phyloP scores from a whole-genome alignment of 2,113 vertebrate species.

The Alectura lathami region DNA sequence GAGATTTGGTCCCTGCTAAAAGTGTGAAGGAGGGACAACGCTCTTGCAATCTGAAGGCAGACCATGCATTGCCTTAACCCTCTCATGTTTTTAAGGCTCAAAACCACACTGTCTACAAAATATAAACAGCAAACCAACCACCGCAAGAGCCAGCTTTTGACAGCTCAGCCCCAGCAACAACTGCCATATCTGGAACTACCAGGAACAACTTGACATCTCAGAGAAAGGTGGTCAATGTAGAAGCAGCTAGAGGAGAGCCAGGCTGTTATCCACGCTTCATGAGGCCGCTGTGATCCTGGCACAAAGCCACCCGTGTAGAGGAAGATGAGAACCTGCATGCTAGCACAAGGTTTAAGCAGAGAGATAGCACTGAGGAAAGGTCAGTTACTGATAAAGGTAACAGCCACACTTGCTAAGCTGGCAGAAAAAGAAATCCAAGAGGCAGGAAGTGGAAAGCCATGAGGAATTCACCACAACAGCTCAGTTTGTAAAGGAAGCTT shows the following conservation, averaged over 20 bases:
- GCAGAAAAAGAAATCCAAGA: constrained; percentile 39
- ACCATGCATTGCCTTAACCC: not conserved
- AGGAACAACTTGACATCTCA: not conserved
- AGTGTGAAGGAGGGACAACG: not conserved
- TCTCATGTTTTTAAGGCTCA: not conserved
- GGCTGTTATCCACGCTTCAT: not conserved
- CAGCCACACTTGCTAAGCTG: not conserved
- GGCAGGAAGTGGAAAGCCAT: not conserved
- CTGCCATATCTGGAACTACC: not conserved
- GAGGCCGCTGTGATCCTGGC: not conserved
- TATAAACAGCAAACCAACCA: not conserved
- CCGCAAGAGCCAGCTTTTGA: not conserved
- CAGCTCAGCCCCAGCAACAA: not conserved
- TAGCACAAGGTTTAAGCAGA: not conserved
- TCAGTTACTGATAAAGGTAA: not conserved
- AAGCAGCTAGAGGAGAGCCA: not conserved
- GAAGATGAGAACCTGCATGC: not conserved
- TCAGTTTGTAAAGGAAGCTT: not conserved
- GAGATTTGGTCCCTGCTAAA: not conserved
- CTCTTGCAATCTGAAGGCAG: not conserved
- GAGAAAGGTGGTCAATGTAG: not conserved
- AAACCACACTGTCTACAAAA: not conserved
- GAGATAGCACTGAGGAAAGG: constrained; percentile 11
- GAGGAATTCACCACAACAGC: not conserved
- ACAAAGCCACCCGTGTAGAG: not conserved